Evolutionary conservation across 2,797 vertebrate genomes (phyloP).

Genomic region (Hydrolagus colliei): DNA sequence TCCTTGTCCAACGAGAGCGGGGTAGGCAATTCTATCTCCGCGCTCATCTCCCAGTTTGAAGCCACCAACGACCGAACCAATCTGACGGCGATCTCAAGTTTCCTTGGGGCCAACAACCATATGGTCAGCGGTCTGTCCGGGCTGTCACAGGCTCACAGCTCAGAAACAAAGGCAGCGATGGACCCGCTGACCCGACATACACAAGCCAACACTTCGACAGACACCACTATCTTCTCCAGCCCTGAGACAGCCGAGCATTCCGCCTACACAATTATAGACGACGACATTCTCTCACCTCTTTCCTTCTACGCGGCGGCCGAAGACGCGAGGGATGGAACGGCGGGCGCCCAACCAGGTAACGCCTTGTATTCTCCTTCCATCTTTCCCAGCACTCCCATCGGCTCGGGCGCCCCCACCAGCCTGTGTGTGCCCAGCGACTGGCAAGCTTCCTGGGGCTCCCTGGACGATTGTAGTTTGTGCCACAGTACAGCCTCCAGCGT

Average conservation of each 20-base stretch:
- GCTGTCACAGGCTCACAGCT: conserved; percentile 35
- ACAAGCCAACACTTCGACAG: conserved; percentile 41
- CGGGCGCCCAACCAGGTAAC: conserved; percentile 37
- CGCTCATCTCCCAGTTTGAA: conserved; percentile 74
- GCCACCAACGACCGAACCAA: conserved; percentile 51
- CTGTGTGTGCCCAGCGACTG: conserved; percentile 29
- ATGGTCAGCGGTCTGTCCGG: conserved; percentile 29
- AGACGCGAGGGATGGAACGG: conserved; percentile 41
- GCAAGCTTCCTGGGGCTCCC: conserved; percentile 37
- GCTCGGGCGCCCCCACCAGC: conserved; percentile 35
- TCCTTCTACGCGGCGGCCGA: conserved; percentile 50
- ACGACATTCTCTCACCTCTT: conserved; percentile 58
- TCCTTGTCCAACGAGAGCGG: conserved; percentile 68
- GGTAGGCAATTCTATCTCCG: conserved; percentile 72
- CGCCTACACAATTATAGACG: conserved; percentile 59
- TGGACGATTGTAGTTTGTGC: conserved; percentile 40
- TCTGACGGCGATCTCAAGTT: conserved; percentile 41
- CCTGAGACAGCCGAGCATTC: conserved; percentile 65
- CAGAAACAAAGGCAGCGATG: conserved; percentile 40
- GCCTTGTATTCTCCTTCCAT: conserved; percentile 34
- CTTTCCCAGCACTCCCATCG: conserved; percentile 44
- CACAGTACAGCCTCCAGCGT: conserved; percentile 38
- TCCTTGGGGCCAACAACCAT: conserved; percentile 35
- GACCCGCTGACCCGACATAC: conserved; percentile 35
- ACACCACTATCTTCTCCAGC: conserved; percentile 49